Evolutionary conservation across 2,888 invertebrate genomes (phyloP).

Genomic region (Clepsis dumicolana): DNA sequence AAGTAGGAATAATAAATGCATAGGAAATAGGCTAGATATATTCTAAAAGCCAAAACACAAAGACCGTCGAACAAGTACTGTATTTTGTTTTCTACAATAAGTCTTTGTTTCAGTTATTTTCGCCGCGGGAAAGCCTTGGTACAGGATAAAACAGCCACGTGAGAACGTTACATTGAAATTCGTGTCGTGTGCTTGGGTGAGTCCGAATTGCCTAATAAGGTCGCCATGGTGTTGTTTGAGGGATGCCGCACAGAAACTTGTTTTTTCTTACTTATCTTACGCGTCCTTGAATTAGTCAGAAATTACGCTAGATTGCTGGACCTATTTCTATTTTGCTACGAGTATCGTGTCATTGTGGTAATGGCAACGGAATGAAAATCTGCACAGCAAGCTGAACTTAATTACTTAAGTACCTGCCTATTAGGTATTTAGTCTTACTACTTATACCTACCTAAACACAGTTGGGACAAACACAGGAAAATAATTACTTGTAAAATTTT

Average conservation of each 20-base stretch:
- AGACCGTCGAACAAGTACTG: background rate
- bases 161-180: conserved; percentile 91
- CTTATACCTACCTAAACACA: no score
- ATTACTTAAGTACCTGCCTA: no score
- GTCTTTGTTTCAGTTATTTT: conserved; percentile 87
- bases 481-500: background rate
- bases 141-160: conserved; percentile 89
- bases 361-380: background rate
- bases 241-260: background rate
- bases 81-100: background rate
- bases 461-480: background rate
- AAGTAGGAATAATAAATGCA: background rate
- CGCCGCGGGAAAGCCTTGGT: conserved; percentile 89
- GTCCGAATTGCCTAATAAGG: conserved; percentile 57
- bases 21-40: background rate
- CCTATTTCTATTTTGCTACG: background rate
- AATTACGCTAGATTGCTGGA: background rate
- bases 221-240: background rate
- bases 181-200: conserved; percentile 89
- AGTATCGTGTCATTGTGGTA: background rate
- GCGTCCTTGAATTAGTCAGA: background rate
- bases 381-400: background rate
- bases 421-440: no score
- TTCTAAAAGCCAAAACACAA: background rate
- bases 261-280: background rate